Percentiles rank a stretch among this genome's conserved stretches.
Conservation (phyloP, 2,113 vertebrate genomes). For the Marmota monax region DNA sequence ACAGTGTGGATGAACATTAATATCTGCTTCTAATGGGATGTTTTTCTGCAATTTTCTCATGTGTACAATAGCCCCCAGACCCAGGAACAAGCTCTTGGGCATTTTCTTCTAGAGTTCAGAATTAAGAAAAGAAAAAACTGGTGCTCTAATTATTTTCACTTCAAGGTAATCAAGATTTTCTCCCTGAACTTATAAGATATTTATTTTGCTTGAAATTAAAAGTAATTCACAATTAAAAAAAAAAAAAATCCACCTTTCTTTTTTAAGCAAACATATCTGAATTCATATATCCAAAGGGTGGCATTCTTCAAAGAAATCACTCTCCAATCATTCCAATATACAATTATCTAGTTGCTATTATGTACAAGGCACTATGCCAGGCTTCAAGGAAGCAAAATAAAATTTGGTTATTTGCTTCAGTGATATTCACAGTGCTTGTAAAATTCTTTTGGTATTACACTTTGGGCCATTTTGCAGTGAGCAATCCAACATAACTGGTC, state of each 20-base stretch:
- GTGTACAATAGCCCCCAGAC: too few species aligned
- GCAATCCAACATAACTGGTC: not conserved
- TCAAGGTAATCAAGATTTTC: not conserved
- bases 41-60: not conserved
- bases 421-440: not conserved
- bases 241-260: not conserved
- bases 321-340: not conserved
- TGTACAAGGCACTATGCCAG: not conserved
- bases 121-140: not conserved
- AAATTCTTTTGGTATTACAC: not conserved
- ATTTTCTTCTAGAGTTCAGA: not conserved
- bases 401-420: not conserved
- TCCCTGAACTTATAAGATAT: not conserved
- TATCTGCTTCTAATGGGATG: not conserved
- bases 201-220: not conserved
- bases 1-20: not conserved
- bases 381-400: not conserved
- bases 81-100: not conserved
- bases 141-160: not conserved
- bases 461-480: not conserved
- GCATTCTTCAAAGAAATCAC: not conserved
- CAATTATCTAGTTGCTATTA: not conserved
- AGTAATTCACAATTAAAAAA: not conserved
- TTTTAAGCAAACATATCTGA: conserved; percentile 24
- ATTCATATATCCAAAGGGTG: not conserved